Evolutionary conservation across 2,113 vertebrate species (phyloP).

Genomic region (Pterocles orientalis): DNA sequence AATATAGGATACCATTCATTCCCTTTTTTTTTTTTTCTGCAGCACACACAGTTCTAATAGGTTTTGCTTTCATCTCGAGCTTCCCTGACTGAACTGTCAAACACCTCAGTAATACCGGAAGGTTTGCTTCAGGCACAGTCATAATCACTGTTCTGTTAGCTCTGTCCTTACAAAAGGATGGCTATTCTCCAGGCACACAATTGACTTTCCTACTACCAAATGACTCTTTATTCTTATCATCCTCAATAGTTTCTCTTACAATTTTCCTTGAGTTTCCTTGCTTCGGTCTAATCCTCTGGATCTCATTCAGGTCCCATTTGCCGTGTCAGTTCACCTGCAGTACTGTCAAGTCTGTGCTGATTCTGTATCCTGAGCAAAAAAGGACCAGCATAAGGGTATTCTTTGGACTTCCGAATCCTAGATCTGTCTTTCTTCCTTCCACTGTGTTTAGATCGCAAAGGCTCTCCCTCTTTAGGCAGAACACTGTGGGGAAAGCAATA

Average conservation of each 20-base stretch:
- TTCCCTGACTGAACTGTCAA: constrained; percentile 49
- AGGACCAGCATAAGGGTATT: neutral
- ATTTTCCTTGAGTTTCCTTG: neutral
- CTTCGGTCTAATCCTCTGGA: neutral
- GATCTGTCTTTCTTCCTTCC: neutral
- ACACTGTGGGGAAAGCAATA: neutral
- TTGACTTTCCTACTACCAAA: neutral
- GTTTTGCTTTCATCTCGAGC: constrained; percentile 40
- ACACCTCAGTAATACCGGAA: constrained; percentile 1
- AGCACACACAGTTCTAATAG: neutral
- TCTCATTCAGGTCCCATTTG: neutral
- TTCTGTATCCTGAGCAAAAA: neutral
- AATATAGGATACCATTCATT: constrained; percentile 12
- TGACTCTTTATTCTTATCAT: neutral
- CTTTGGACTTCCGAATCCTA: neutral
- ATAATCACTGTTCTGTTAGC: constrained; percentile 18
- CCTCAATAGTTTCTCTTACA: neutral
- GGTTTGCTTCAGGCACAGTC: neutral
- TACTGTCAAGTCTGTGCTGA: neutral
- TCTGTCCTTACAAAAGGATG: constrained; percentile 8
- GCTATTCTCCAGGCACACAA: constrained; percentile 11
- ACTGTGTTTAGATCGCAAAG: neutral
- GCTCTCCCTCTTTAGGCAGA: neutral
- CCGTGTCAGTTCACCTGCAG: neutral
- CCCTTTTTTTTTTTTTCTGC: neutral